Conservation (phyloP, 1,140 invertebrate genomes). For the Macrobrachium rosenbergii region DNA sequence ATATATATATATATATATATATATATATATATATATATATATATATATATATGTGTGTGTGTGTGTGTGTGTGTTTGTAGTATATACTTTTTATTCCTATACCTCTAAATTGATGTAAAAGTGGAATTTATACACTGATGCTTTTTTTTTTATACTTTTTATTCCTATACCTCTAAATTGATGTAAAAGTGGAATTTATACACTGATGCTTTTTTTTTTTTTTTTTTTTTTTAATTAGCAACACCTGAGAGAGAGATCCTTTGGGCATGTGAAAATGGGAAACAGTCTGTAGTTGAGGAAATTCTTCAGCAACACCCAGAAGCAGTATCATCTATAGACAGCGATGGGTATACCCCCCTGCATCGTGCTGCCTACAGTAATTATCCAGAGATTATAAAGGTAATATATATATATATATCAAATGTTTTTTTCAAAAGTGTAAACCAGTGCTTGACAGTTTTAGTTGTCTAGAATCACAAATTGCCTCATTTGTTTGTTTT, state of each 20-base stretch:
- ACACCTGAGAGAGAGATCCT: slow-evolving; percentile 53
- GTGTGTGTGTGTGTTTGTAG: too few species aligned
- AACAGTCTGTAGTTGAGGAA: slow-evolving; percentile 42
- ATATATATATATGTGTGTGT: too few species aligned
- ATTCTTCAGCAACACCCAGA: slow-evolving; percentile 48
- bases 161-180: too few species aligned
- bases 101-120: too few species aligned
- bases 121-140: too few species aligned
- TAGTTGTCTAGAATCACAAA: background rate
- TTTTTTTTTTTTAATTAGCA: background rate
- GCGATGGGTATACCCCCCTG: slow-evolving; percentile 48
- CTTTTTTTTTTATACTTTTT: too few species aligned
- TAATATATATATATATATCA: background rate
- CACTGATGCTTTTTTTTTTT: too few species aligned
- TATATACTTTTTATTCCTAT: too few species aligned
- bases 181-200: too few species aligned
- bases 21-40: too few species aligned
- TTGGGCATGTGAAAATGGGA: slow-evolving; percentile 53
- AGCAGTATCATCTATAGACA: slow-evolving; percentile 21
- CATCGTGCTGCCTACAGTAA: slow-evolving; percentile 51
- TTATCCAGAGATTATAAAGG: slow-evolving; percentile 49
- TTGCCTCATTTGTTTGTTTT: too few species aligned
- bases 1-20: too few species aligned
- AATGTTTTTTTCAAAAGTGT: background rate
- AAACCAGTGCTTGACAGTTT: background rate